Conservation (phyloP, 2,797 vertebrate genomes). For the Rhinophrynus dorsalis region DNA sequence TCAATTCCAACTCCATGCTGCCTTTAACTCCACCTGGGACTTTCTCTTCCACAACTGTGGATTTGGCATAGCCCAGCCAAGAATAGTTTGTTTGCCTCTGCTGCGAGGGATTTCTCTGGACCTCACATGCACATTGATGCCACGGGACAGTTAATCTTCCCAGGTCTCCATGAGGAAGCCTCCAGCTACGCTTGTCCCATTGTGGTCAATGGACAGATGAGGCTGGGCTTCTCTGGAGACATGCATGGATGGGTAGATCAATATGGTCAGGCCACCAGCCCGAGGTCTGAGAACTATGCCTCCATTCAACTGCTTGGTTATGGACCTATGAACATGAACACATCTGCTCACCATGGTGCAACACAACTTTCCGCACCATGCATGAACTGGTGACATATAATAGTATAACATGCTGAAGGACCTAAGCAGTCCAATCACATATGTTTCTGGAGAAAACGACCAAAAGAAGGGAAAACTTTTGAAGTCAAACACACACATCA, state of each 20-base stretch:
- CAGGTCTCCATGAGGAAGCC: slow-evolving; percentile 94
- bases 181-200: slow-evolving; percentile 91
- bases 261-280: slow-evolving; percentile 95
- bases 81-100: slow-evolving; percentile 83
- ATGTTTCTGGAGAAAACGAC: slow-evolving; percentile 91
- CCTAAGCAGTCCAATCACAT: slow-evolving; percentile 89
- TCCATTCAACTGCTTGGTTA: slow-evolving; percentile 95
- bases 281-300: slow-evolving; percentile 94
- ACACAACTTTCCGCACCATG: slow-evolving; percentile 95
- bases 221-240: slow-evolving; percentile 97
- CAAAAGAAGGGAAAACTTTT: slow-evolving; percentile 88
- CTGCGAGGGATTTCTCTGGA: slow-evolving; percentile 86
- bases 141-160: slow-evolving; percentile 95
- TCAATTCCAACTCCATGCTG: slow-evolving; percentile 95
- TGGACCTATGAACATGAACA: slow-evolving; percentile 98
- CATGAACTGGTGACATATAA: slow-evolving; percentile 93
- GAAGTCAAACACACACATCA: slow-evolving; percentile 94
- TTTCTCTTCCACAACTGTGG: slow-evolving; percentile 98
- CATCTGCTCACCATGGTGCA: slow-evolving; percentile 95
- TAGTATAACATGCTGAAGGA: slow-evolving; percentile 89
- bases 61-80: slow-evolving; percentile 94
- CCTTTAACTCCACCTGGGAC: slow-evolving; percentile 98
- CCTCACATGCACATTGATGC: slow-evolving; percentile 92
- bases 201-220: slow-evolving; percentile 97
- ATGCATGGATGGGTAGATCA: slow-evolving; percentile 96